Percentiles rank a stretch among this genome's conserved stretches.
Evolutionary conservation across 2,113 vertebrate genomes (phyloP).

Genomic region (Eidolon helvum): DNA sequence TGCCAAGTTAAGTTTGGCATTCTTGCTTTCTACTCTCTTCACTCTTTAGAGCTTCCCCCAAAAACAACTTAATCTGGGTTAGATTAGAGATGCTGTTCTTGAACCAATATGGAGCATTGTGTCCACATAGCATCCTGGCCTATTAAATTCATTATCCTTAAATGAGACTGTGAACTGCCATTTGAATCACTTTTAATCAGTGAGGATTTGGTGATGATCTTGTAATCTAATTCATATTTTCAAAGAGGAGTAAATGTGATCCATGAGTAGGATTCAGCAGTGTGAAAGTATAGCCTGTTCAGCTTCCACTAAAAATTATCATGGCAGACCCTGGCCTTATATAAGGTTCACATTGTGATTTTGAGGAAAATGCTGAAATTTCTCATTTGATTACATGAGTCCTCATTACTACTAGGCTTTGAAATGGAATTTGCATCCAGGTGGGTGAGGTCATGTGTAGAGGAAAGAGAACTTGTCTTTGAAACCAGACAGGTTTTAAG

Average conservation of each 20-base stretch:
- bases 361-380: neutral
- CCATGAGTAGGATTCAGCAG: rapidly evolving
- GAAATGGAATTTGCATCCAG: neutral
- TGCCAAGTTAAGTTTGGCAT: neutral
- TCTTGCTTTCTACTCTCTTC: neutral
- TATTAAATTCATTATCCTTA: neutral
- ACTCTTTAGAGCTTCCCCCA: neutral
- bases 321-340: neutral
- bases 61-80: neutral
- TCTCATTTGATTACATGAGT: neutral
- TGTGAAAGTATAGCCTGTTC: neutral
- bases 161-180: neutral
- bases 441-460: neutral
- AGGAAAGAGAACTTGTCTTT: neutral
- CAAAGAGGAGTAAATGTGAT: neutral
- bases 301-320: neutral
- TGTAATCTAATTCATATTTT: neutral
- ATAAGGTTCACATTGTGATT: neutral
- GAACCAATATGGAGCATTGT: neutral
- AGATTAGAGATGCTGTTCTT: neutral
- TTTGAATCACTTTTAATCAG: neutral
- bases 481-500: neutral
- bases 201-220: neutral
- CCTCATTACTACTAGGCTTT: neutral
- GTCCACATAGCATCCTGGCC: neutral